Evolutionary conservation across 2,888 invertebrate species (phyloP).

Genomic region (Xanthia icteritia): DNA sequence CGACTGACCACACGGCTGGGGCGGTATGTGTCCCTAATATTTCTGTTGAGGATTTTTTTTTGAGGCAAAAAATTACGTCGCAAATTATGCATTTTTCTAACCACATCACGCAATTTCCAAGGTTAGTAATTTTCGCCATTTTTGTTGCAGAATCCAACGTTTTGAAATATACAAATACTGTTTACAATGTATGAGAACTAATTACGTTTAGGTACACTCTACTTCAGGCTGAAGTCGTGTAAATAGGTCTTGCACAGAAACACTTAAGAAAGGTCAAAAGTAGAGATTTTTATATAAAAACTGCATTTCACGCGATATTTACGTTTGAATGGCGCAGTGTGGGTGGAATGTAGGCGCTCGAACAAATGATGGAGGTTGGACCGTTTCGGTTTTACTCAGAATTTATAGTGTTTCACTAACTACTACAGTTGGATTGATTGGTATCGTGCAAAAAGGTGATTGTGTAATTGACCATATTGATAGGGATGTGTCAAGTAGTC

Average conservation of each 20-base stretch:
- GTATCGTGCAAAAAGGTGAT: not conserved
- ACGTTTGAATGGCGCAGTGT: constrained; percentile 13
- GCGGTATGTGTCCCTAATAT: too few relatives aligned
- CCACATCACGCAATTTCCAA: not conserved
- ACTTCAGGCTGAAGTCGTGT: too few relatives aligned
- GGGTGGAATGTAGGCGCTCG: constrained; percentile 11
- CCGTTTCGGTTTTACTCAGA: not conserved
- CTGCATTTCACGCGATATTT: constrained; percentile 24
- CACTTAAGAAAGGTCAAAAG: constrained; percentile 12
- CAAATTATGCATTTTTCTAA: not conserved
- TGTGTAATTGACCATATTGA: not conserved
- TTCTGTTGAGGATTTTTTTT: too few relatives aligned
- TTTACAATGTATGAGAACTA: not conserved
- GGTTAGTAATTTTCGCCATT: too few relatives aligned
- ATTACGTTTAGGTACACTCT: not conserved
- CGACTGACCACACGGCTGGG: too few relatives aligned
- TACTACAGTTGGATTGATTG: not conserved
- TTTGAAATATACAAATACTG: not conserved
- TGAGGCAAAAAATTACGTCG: too few relatives aligned
- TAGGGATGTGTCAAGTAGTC: not conserved
- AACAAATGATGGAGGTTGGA: not conserved
- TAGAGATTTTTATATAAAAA: constrained; percentile 9
- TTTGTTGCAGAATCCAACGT: not conserved
- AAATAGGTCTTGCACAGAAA: not conserved
- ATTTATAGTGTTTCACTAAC: constrained; percentile 5